Conservation (phyloP, 1,140 invertebrate genomes). For the Phymorhynchus buccinoides region DNA sequence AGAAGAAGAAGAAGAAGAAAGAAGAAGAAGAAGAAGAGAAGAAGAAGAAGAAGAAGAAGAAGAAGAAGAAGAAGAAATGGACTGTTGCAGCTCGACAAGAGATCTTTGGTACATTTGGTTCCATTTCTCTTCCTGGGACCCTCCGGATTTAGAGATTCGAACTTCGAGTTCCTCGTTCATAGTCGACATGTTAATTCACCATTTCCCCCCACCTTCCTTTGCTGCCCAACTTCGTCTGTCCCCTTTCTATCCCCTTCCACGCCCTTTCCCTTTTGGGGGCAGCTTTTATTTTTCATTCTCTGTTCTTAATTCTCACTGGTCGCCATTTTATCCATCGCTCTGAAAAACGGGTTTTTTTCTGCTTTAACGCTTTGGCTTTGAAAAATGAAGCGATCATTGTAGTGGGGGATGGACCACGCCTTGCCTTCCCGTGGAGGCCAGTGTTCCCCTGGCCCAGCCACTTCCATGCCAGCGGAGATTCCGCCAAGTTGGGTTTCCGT, state of each 20-base stretch:
- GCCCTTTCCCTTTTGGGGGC: background rate
- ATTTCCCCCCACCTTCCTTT: background rate
- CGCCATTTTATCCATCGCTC: background rate
- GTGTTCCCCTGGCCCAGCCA: background rate
- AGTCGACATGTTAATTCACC: no score
- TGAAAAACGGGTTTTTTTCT: background rate
- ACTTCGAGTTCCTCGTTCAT: no score
- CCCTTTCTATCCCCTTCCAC: background rate
- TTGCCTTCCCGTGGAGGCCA: background rate
- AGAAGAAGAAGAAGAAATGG: no score
- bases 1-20: no score
- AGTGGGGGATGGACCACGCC: background rate
- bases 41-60: no score
- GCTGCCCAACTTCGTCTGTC: background rate
- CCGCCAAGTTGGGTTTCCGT: background rate
- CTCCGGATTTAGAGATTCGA: no score
- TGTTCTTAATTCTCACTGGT: background rate
- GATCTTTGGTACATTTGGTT: no score
- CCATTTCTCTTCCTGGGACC: no score
- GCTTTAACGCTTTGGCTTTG: background rate
- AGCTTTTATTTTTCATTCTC: background rate
- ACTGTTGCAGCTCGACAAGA: no score
- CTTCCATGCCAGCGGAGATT: background rate
- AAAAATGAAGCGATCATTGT: background rate
- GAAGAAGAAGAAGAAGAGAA: no score